Base-by-base conservation (phyloP, 1,140 invertebrate species). In the Drosophila mojavensis region DNA sequence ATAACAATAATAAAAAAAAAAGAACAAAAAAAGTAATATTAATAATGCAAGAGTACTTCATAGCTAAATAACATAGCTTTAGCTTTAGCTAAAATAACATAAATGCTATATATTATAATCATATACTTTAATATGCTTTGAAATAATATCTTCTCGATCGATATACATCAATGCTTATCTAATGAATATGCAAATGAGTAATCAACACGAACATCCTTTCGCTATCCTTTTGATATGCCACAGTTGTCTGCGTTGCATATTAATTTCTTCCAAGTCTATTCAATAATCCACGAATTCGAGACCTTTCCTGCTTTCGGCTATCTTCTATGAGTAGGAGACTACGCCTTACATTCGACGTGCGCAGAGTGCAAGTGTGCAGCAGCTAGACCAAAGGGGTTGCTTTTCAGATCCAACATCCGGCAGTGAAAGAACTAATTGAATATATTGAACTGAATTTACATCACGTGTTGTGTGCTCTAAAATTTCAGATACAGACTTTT, bases 401-500 rank as follows among this genome's bases (percentile, higher is more conserved):
- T 43, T 24, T 7, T 36, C 50, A 55, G 73, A 59, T 84, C 64
- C 50, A 76, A 73, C 58, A 77, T 86, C 83, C 83, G 83, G 83
- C 55, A 48, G 43, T 74, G 76, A 89, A 79, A 80, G 60, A 68
- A 47, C 79, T 74, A 88, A 86, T 86, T 61, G 20, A 24, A 24
- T 24, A 73, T 79, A 86, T 83, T 54, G 76, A 79, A 69, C 55
- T 43, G 48, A 55, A 68, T 73, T 73, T 68, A 5, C 67, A 86
- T 88, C 82, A 86, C 82, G 82, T 10, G 95, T 95, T 76, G 79
- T 91, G 17, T 55, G 39, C 26, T 36, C 54, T 53, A 30, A 24
- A 1, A 33, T 53, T 41, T 47, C 11, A 50, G 5, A 26, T 17
- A 3, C 13, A 41, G 47, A 3, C 17, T 33, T 33, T 5, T 13